These are phyloP conservation scores for Andrena marginata DNA, from an alignment of 2,888 invertebrate genomes.

Conservation along the genomic window DNA sequence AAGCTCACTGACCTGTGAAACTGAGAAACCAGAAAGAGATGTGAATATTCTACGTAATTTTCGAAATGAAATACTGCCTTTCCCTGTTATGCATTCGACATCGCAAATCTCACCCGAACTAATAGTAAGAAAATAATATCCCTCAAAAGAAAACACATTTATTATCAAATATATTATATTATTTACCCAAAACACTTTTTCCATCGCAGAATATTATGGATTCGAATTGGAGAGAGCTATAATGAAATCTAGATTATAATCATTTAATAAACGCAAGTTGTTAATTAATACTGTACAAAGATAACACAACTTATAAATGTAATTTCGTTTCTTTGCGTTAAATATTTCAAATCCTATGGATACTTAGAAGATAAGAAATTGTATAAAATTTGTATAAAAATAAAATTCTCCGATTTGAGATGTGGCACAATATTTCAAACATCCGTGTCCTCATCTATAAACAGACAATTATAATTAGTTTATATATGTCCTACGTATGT, in stretches of 20 bases:
- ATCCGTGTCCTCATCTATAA: slow-evolving; percentile 27
- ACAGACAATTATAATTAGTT: not conserved
- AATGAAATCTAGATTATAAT: slow-evolving; percentile 74
- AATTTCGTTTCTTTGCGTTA: not conserved
- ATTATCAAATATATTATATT: not conserved
- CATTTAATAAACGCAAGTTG: slow-evolving; percentile 37
- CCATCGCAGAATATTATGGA: slow-evolving; percentile 77
- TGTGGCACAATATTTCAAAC: not conserved
- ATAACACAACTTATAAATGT: not conserved
- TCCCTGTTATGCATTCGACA: slow-evolving; percentile 48
- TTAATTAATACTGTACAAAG: slow-evolving; percentile 28
- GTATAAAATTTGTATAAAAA: slow-evolving; percentile 1
- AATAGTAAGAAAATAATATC: slow-evolving; percentile 60
- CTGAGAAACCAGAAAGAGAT: slow-evolving; percentile 78
- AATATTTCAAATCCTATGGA: slow-evolving; percentile 5
- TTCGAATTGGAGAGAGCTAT: slow-evolving; percentile 77
- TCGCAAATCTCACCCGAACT: slow-evolving; percentile 63
- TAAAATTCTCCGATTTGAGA: not conserved
- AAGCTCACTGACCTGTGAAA: slow-evolving; percentile 65
- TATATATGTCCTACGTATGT: not conserved
- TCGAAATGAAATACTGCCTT: slow-evolving; percentile 32
- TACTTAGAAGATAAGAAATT: not conserved
- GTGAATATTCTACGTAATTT: slow-evolving; percentile 28
- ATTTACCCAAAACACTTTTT: slow-evolving; percentile 23
- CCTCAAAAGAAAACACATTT: slow-evolving; percentile 1